Percentiles rank a stretch among this genome's conserved stretches.
Conservation (phyloP, 2,888 invertebrate species). For the Xestia xanthographa region DNA sequence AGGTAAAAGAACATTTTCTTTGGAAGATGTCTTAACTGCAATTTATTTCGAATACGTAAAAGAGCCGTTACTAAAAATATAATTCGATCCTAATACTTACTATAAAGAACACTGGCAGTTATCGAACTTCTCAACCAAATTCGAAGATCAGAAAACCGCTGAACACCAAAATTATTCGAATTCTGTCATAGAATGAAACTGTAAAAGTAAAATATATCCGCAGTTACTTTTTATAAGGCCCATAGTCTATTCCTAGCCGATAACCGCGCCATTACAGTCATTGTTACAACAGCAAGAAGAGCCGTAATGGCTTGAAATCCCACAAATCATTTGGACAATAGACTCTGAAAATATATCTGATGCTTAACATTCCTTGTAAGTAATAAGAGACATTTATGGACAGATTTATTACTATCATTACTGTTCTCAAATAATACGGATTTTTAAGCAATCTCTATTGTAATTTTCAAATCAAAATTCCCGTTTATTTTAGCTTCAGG, state of each 20-base stretch:
- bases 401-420: constrained; percentile 36
- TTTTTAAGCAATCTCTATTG: constrained; percentile 9
- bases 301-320: constrained; percentile 40
- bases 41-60: background rate
- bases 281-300: constrained; percentile 57
- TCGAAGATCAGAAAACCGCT: constrained; percentile 22
- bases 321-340: constrained; percentile 55
- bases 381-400: constrained; percentile 35
- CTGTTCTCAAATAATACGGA: constrained; percentile 26
- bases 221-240: constrained; percentile 40
- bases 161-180: constrained; percentile 26
- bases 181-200: constrained; percentile 14
- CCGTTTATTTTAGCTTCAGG: background rate
- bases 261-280: constrained; percentile 38
- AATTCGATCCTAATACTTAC: constrained; percentile 4
- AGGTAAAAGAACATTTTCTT: background rate
- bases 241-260: constrained; percentile 24
- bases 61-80: background rate
- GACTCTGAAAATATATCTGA: constrained; percentile 41
- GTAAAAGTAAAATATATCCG: constrained; percentile 42
- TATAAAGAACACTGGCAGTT: constrained; percentile 18
- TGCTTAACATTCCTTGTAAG: constrained; percentile 48
- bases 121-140: constrained; percentile 23
- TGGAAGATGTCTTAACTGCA: background rate
- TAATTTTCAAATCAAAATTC: constrained; percentile 18